These are phyloP conservation scores for Melanostoma mellinum DNA, from an alignment of 2,888 invertebrate species.

Conservation along the genomic window DNA sequence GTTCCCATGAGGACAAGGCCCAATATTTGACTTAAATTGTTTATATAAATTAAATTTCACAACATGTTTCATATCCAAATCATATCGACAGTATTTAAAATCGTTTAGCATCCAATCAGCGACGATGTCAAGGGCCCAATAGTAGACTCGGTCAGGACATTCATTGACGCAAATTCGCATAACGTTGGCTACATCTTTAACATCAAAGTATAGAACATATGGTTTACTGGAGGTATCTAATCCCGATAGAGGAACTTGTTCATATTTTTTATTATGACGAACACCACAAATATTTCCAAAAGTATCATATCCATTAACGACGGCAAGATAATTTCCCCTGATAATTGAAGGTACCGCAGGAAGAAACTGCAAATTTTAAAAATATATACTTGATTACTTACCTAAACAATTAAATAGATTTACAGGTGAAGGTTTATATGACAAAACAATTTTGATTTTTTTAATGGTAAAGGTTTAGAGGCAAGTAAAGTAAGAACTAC, in stretches of 20 bases:
- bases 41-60: background rate
- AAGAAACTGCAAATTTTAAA: background rate
- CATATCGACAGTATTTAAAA: background rate
- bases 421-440: background rate
- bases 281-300: conserved; percentile 20
- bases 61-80: conserved; percentile 9
- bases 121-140: background rate
- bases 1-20: background rate
- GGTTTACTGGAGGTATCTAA: conserved; percentile 3
- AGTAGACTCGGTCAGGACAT: background rate
- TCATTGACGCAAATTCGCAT: conserved; percentile 9
- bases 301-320: conserved; percentile 15
- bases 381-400: background rate
- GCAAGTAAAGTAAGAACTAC: too few relatives aligned
- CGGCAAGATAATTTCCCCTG: background rate
- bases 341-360: background rate
- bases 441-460: too few relatives aligned
- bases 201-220: background rate
- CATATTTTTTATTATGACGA: background rate
- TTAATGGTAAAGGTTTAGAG: too few relatives aligned
- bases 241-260: conserved; percentile 4
- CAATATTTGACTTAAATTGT: background rate
- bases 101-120: background rate
- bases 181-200: background rate
- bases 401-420: background rate